Conservation (phyloP, 2,797 vertebrate genomes). For the Lerista edwardsae region DNA sequence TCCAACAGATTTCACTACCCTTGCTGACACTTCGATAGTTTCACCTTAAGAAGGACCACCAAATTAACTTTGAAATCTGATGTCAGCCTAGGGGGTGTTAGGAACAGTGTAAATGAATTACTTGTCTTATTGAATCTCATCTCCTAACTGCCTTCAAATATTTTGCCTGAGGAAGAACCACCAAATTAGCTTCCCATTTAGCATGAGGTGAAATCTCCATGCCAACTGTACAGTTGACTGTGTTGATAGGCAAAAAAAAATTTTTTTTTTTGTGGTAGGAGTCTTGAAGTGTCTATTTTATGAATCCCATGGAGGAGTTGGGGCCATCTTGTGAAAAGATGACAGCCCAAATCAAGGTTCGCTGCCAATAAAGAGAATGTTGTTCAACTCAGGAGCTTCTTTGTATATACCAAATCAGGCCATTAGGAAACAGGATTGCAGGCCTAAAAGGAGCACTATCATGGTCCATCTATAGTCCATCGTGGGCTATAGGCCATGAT, state of each 20-base stretch:
- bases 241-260: not conserved
- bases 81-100: not conserved
- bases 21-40: too few species aligned
- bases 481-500: too few species aligned
- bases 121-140: not conserved
- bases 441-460: too few species aligned
- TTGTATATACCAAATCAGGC: too few species aligned
- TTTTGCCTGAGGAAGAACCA: too few species aligned
- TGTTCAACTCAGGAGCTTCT: not conserved
- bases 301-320: not conserved
- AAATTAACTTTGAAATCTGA: not conserved
- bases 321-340: not conserved
- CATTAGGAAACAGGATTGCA: too few species aligned
- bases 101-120: not conserved
- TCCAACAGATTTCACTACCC: not conserved
- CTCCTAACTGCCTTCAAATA: not conserved
- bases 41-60: not conserved
- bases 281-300: not conserved
- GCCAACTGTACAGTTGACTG: too few species aligned
- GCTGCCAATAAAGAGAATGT: not conserved
- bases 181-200: not conserved
- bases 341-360: not conserved
- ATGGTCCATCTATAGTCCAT: too few species aligned
- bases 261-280: not conserved
- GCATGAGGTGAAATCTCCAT: not conserved